Base-by-base conservation (phyloP, 2,113 vertebrate species). In the Oncorhynchus mykiss region DNA sequence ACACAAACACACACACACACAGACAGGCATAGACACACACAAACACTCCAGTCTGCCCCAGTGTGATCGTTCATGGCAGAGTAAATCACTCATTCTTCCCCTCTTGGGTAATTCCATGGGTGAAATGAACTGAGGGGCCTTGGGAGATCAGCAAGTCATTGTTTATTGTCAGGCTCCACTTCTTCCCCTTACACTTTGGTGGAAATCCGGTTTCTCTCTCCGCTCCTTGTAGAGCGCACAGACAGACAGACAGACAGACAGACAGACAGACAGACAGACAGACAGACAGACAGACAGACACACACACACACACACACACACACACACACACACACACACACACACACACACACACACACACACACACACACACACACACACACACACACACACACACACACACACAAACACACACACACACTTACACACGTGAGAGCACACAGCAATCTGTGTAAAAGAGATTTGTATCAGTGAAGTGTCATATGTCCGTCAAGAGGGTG, bases 61-160 rank as follows among this genome's bases (percentile, higher is more conserved):
- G 25, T 67, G 12, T 67, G 51, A 18, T 18, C 51, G 1, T 16
- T 67, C 65, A 31, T 31, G 22, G 65, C 60, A 67, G 71, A 31
- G 57, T 67, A 75, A 71, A 29, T 25, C 4, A 0, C 67, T 73
- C 48, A 67, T 86, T 84, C 80, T 71, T 81, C 78, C 79, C 80
- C 69, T 80, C 79, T 77, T 78, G 78, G 67, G 83, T 82, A 69
- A 72, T 79, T 84, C 65, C 78, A 72, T 79, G 31, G 81, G 76
- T 74, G 78, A 84, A 84, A 85, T 82, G 67, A 82, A 82, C 72
- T 78, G 60, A 11, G 18, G 6, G 34, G 68, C 68, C 75, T 77
- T 29, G 22, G 20, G 80, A 66, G 24, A 71, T 45, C 48, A n/a
- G 51, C 18, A 0, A 6, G 73, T 87, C 76, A 81, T 86, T 79